phyloP scores from a whole-genome alignment of 2,797 vertebrate genomes.

The Bovichtus variegatus region DNA sequence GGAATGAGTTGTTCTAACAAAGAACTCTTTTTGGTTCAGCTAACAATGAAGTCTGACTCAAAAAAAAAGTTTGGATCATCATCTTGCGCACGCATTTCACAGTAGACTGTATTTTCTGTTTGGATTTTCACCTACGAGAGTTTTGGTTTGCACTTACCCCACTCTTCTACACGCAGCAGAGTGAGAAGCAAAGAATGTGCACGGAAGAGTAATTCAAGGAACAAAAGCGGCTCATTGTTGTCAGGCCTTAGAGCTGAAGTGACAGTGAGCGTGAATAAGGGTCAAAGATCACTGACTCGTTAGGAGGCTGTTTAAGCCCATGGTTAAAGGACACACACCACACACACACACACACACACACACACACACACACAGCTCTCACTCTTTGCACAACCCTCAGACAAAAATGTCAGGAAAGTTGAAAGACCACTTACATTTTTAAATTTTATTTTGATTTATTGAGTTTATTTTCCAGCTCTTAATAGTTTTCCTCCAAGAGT shows the following conservation, averaged over 20 bases:
- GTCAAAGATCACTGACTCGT: slow-evolving; percentile 69
- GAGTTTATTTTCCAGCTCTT: background rate
- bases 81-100: background rate
- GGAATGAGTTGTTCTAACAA: fast-evolving
- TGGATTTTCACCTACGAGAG: background rate
- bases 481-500: background rate
- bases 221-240: slow-evolving; percentile 81
- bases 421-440: background rate
- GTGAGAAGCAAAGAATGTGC: slow-evolving; percentile 65
- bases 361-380: slow-evolving; percentile 11
- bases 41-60: background rate
- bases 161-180: slow-evolving; percentile 9
- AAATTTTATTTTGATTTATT: background rate
- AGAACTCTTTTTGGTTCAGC: background rate
- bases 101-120: background rate
- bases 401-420: background rate
- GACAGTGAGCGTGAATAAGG: slow-evolving; percentile 75
- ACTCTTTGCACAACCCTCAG: background rate
- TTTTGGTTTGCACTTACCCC: background rate
- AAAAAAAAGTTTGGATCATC: background rate
- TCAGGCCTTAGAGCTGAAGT: slow-evolving; percentile 64
- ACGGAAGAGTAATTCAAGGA: slow-evolving; percentile 42
- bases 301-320: slow-evolving; percentile 58
- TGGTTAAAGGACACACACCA: slow-evolving; percentile 26
- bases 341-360: background rate